Evolutionary conservation across 2,888 invertebrate species (phyloP), one percentile per base, ranked within the genome.

Genomic region (Noctua comes): DNA sequence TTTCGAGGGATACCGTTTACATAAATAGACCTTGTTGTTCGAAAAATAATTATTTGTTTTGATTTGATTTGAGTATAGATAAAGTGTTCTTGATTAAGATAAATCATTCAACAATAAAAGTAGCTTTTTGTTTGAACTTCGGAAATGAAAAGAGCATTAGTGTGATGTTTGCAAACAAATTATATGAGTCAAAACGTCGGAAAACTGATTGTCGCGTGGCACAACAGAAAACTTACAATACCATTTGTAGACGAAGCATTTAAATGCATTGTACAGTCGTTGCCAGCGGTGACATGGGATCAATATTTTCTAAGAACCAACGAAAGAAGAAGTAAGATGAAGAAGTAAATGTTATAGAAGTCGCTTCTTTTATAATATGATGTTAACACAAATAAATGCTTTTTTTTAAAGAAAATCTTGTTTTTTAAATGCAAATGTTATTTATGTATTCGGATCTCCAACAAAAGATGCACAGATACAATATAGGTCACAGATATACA

Each of bases 191-290:
- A 40, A 62, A 73, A 27, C 16, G 8, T 43, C 21, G 16, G 16
- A 27, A 3, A 75, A 70, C 18, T 71, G 51, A 64, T 40, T 46
- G 4, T n/a, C 51, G 24, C 13, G 13, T 69, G 16, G 43, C 48
- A 72, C 36, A 18, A 13, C 13, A 71, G 62, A 51, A 46, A 79
- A 72, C n/a, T 65, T 59, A 62, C 43, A 54, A 69, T 57, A 54
- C 73, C 68, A 79, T 77, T 82, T 73, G 59, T 40, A 80, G 59
- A 87, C 72, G 72, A 83, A 43, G 73, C 65, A 79, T 80, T 81
- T 76, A 77, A 84, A 86, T 85, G 74, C 57, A 2, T 10, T 7
- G 73, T 79, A 85, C 76, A 40, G 31, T 57, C 51, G 36, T 46
- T 0, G 13, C 3, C 65, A 83, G 8, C 66, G 24, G 24, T 43